Percentiles rank a stretch among this genome's conserved stretches.
Evolutionary conservation across 2,797 vertebrate species (phyloP).

Genomic region (Morelia viridis): DNA sequence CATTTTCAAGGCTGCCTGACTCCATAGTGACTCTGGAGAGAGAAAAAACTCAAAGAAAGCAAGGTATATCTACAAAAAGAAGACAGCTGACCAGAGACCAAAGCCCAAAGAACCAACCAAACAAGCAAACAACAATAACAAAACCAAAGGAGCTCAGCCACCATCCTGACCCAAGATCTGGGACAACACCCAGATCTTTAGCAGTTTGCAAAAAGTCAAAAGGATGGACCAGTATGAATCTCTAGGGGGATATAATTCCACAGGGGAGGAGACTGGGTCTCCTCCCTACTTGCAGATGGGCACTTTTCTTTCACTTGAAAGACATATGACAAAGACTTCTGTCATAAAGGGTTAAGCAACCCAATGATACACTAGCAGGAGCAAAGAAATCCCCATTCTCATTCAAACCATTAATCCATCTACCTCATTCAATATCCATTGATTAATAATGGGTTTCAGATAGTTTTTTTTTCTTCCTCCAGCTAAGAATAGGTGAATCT

Average conservation of each 20-base stretch:
- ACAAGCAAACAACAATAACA: background rate
- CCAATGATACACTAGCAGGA: background rate
- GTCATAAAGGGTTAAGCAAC: background rate
- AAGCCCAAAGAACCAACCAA: background rate
- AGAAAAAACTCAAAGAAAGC: background rate
- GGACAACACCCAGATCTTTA: background rate
- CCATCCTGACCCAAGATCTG: background rate
- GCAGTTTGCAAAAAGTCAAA: background rate
- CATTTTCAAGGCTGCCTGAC: background rate
- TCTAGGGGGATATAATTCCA: background rate
- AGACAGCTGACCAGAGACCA: background rate
- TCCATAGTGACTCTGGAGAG: background rate
- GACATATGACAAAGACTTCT: background rate
- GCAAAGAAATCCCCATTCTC: background rate
- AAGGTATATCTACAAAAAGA: background rate
- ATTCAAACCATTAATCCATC: background rate
- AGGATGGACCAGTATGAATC: background rate
- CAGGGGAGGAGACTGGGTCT: background rate
- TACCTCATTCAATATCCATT: background rate
- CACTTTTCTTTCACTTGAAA: background rate
- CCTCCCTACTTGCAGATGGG: background rate
- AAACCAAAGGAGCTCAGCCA: background rate
- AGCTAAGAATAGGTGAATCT: background rate
- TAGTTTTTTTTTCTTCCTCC: background rate
- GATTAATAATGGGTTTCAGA: background rate